phyloP scores from a whole-genome alignment of 2,888 invertebrate genomes.

The Phaedon cochleariae region DNA sequence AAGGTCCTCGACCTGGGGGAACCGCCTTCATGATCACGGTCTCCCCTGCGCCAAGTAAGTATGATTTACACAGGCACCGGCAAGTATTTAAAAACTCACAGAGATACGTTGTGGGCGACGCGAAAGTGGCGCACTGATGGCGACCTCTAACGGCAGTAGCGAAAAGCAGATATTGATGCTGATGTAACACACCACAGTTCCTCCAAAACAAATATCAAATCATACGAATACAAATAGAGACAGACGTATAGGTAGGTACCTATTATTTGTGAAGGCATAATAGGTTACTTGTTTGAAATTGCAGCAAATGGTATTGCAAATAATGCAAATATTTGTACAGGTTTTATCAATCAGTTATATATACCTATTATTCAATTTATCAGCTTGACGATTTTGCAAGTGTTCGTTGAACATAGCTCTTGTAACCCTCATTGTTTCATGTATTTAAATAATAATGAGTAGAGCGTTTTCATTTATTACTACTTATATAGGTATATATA shows the following conservation, averaged over 20 bases:
- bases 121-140: too few relatives aligned
- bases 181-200: too few relatives aligned
- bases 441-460: not conserved
- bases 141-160: not conserved
- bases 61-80: too few relatives aligned
- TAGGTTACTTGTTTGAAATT: not conserved
- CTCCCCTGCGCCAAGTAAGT: slow-evolving; percentile 66
- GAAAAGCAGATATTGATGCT: not conserved
- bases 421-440: not conserved
- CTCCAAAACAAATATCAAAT: too few relatives aligned
- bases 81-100: not conserved
- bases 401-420: not conserved
- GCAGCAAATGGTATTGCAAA: not conserved
- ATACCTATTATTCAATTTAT: not conserved
- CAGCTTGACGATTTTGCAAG: not conserved
- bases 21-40: slow-evolving; percentile 73
- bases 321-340: too few relatives aligned
- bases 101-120: not conserved
- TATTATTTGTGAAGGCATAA: too few relatives aligned
- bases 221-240: too few relatives aligned
- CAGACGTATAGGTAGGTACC: too few relatives aligned
- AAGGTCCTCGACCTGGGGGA: slow-evolving; percentile 73
- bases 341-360: slow-evolving; percentile 2
- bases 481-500: too few relatives aligned
- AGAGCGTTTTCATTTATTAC: too few relatives aligned